These are phyloP conservation scores for Aplocera efformata DNA, from an alignment of 2,888 invertebrate species.

Conservation along the genomic window DNA sequence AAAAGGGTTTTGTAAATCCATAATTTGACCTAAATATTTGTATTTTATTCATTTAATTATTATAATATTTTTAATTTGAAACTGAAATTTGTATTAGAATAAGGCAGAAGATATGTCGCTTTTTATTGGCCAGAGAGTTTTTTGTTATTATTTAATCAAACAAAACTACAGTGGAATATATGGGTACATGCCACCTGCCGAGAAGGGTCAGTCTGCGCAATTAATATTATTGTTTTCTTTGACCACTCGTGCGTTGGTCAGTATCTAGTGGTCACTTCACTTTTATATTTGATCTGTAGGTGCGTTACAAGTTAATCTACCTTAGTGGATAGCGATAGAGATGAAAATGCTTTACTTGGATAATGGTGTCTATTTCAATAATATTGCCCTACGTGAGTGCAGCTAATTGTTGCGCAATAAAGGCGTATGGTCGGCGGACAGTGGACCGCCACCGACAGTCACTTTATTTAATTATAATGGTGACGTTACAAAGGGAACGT, in stretches of 20 bases:
- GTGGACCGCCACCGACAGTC: slow-evolving; percentile 43
- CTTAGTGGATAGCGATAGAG: slow-evolving; percentile 31
- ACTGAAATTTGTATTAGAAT: no score
- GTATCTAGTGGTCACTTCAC: slow-evolving; percentile 39
- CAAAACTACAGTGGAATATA: no score
- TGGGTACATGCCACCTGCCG: no score
- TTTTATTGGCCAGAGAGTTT: no score
- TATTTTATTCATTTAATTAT: no score
- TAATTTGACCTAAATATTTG: no score
- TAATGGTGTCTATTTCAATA: slow-evolving; percentile 18
- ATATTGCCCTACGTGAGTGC: slow-evolving; percentile 29
- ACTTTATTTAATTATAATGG: slow-evolving; percentile 54
- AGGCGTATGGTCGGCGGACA: slow-evolving; percentile 58
- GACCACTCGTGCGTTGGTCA: slow-evolving; percentile 53
- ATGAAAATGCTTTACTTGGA: neutral
- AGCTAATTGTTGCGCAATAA: slow-evolving; percentile 66
- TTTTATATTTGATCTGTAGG: neutral
- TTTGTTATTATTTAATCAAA: no score
- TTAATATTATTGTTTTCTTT: slow-evolving; percentile 51
- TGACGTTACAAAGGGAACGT: slow-evolving; percentile 9
- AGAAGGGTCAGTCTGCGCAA: no score
- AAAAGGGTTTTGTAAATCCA: no score
- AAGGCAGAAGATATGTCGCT: no score
- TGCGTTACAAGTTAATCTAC: slow-evolving; percentile 23
- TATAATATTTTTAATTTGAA: no score